Percentiles rank a stretch among this genome's conserved stretches.
Conservation (phyloP, 2,797 vertebrate species). For the Psittacula echo region DNA sequence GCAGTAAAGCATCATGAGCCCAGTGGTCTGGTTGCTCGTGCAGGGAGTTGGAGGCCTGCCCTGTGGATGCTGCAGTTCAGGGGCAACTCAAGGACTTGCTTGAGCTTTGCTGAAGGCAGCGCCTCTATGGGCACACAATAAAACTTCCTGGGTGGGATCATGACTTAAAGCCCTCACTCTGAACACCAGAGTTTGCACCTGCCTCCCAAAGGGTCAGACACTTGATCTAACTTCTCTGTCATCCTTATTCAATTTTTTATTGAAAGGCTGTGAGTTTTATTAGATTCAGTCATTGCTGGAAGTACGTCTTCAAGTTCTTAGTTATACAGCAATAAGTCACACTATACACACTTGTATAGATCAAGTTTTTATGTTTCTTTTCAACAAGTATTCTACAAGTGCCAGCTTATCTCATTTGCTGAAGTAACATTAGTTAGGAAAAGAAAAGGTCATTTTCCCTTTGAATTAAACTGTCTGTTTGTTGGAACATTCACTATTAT, state of each 20-base stretch:
- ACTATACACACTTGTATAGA: not conserved
- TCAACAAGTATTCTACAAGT: not conserved
- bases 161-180: not conserved
- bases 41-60: not conserved
- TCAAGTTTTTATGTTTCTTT: not conserved
- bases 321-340: not conserved
- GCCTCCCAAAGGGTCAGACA: not conserved
- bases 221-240: not conserved
- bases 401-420: not conserved
- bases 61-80: not conserved
- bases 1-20: not conserved
- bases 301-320: not conserved
- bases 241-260: not conserved
- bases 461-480: not conserved
- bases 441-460: not conserved
- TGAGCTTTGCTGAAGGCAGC: not conserved
- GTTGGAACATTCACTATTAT: not conserved
- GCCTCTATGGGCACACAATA: fast-evolving
- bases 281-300: not conserved
- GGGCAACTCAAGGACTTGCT: not conserved
- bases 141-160: not conserved
- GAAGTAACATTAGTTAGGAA: not conserved
- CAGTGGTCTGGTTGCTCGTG: fast-evolving
- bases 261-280: not conserved
- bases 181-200: not conserved